Evolutionary conservation across 1,140 invertebrate species (phyloP), one percentile per base, ranked within the genome.

Genomic region (Antheraea mylitta): DNA sequence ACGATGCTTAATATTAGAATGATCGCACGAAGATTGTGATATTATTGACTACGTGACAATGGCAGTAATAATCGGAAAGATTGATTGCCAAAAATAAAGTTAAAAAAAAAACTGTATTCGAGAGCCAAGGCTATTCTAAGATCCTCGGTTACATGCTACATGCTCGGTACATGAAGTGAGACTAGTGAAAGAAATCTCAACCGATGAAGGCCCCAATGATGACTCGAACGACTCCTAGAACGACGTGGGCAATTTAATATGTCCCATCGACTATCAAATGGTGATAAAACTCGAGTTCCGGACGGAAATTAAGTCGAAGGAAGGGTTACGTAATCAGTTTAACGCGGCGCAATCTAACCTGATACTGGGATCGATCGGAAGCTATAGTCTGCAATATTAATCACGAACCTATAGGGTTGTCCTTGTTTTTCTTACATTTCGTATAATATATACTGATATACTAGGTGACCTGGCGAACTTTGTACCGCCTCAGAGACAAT

Each of bases 321-420:
- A 73, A 73, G 76, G 74, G 75, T 74, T 74, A 65, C 9, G 73
- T 77, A 82, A 82, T 81, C 74, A 76, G 66, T 80, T 83, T 82
- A 79, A 69, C 73, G 70, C 70, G 68, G 67, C 45, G 71, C 65
- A 71, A 75, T 77, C 73, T 73, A 65, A 69, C 66, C 71, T 60
- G 75, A 67, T 69, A 61, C 37, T 65, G 18, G 66, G 45, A 74
- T 77, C 74, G 72, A 81, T 80, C 68, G 75, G 72, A 71, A 74
- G 53, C 67, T 53, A 30, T 58, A 69, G 67, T 70, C 71, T 83
- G 77, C 69, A 79, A 79, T 77, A 79, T 80, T 80, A 80, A 81
- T 74, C 72, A 72, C 11, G 48, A 16, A 61, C 58, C 37, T 30
- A 61, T 61, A 61, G 60, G 60, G 60, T 61, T 61, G 30, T 11